These are phyloP conservation scores for Caenorhabditis sp. DNA, from an alignment of 2,888 invertebrate genomes.

Conservation along the genomic window DNA sequence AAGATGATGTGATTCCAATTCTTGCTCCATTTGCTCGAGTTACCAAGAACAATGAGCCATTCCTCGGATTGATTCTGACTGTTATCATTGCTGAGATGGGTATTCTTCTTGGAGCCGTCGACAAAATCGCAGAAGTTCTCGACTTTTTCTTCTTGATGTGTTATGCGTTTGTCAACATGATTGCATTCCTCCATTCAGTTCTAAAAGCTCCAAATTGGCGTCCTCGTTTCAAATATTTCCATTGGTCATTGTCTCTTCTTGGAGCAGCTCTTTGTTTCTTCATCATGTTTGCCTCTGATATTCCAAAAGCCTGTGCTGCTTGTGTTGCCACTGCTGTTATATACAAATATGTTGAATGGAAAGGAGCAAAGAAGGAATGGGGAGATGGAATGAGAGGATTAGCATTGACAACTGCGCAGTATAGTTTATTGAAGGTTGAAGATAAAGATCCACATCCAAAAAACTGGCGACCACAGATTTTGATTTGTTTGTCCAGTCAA, in stretches of 20 bases:
- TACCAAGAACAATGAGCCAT: slow-evolving; percentile 94
- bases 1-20: slow-evolving; percentile 96
- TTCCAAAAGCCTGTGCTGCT: slow-evolving; percentile 91
- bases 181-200: slow-evolving; percentile 95
- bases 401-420: slow-evolving; percentile 94
- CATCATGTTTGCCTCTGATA: slow-evolving; percentile 97
- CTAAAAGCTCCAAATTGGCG: slow-evolving; percentile 94
- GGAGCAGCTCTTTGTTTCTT: slow-evolving; percentile 89
- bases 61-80: slow-evolving; percentile 86
- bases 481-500: slow-evolving; percentile 88
- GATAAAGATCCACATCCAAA: slow-evolving; percentile 97
- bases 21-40: slow-evolving; percentile 90
- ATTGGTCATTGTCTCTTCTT: slow-evolving; percentile 91
- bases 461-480: slow-evolving; percentile 97
- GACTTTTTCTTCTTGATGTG: slow-evolving; percentile 95
- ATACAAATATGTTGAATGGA: slow-evolving; percentile 96
- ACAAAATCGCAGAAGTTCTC: slow-evolving; percentile 85
- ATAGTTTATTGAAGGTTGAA: slow-evolving; percentile 89
- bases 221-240: slow-evolving; percentile 96
- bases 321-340: slow-evolving; percentile 92
- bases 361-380: slow-evolving; percentile 99
- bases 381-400: slow-evolving; percentile 98
- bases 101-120: slow-evolving; percentile 91
- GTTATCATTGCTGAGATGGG: slow-evolving; percentile 75
- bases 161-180: slow-evolving; percentile 98